A percentile compares a stretch with the other conserved stretches of the same genome.
phyloP scores from a whole-genome alignment of 2,888 invertebrate genomes.

The Ptychoptera albimana region DNA sequence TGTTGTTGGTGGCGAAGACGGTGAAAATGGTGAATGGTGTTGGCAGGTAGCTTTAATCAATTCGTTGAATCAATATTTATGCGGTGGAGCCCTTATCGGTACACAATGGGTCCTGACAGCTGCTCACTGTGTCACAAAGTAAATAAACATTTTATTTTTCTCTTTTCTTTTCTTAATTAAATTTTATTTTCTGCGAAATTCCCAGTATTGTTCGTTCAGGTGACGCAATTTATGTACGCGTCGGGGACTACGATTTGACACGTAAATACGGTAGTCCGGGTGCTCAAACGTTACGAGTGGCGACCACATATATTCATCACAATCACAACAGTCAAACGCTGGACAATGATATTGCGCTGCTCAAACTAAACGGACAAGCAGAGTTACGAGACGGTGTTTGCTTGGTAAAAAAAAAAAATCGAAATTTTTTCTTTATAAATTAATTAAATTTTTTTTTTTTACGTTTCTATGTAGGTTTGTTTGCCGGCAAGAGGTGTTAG shows the following conservation, averaged over 20 bases:
- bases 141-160: constrained; percentile 6
- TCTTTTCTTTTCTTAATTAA: not conserved
- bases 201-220: constrained; percentile 81
- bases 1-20: constrained; percentile 84
- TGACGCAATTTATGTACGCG: constrained; percentile 83
- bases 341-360: constrained; percentile 84
- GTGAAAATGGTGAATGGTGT: constrained; percentile 86
- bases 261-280: constrained; percentile 82
- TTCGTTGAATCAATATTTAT: constrained; percentile 82
- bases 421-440: too few species aligned
- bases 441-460: constrained; percentile 29
- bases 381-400: constrained; percentile 69
- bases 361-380: constrained; percentile 78
- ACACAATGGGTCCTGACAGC: constrained; percentile 90
- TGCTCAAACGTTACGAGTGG: constrained; percentile 77
- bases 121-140: constrained; percentile 90
- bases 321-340: constrained; percentile 90
- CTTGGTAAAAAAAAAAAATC: constrained; percentile 16
- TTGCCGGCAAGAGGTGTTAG: constrained; percentile 76
- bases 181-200: constrained; percentile 2
- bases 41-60: constrained; percentile 91
- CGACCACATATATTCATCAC: constrained; percentile 88
- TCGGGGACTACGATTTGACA: constrained; percentile 84
- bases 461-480: constrained; percentile 74
- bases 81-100: constrained; percentile 84